Evolutionary conservation across 2,797 vertebrate genomes (phyloP).

Genomic region (Microcaecilia unicolor): DNA sequence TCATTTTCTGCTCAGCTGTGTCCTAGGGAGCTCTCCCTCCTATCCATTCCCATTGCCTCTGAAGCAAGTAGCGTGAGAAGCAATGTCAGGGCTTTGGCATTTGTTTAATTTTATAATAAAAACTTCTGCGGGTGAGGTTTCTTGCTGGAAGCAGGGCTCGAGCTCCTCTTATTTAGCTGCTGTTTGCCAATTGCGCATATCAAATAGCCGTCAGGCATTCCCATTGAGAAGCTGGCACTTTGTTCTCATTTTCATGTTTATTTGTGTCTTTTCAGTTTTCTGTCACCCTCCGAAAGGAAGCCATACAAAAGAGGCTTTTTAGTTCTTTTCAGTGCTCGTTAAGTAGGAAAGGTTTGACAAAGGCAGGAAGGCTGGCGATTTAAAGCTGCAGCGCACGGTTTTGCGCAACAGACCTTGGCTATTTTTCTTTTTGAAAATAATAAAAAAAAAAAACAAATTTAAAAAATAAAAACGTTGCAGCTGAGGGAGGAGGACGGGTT

Average conservation of each 20-base stretch:
- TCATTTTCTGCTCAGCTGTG: not conserved
- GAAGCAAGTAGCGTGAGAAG: not conserved
- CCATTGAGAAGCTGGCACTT: slow-evolving; percentile 72
- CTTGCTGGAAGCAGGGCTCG: slow-evolving; percentile 30
- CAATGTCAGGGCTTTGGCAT: not conserved
- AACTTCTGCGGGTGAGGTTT: slow-evolving; percentile 10
- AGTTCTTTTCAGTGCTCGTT: slow-evolving; percentile 78
- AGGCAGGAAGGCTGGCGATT: slow-evolving; percentile 73
- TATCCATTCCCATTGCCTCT: not conserved
- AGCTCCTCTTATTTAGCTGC: slow-evolving; percentile 17
- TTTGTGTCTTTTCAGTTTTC: slow-evolving; percentile 74
- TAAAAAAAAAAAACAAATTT: too few relatives aligned
- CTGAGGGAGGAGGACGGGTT: too few relatives aligned
- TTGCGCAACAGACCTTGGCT: slow-evolving; percentile 24
- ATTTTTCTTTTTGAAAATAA: slow-evolving; percentile 29
- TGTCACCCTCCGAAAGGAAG: slow-evolving; percentile 57
- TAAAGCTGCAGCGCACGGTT: slow-evolving; percentile 63
- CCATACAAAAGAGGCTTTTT: slow-evolving; percentile 80
- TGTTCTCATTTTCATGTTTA: slow-evolving; percentile 83
- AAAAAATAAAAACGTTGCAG: too few relatives aligned
- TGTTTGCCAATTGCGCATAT: slow-evolving; percentile 58
- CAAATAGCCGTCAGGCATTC: slow-evolving; percentile 62
- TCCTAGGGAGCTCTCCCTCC: not conserved
- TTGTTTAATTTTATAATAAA: not conserved
- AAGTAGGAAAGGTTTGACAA: slow-evolving; percentile 82